phyloP scores from a whole-genome alignment of 1,140 invertebrate genomes.

The Myzus persicae region DNA sequence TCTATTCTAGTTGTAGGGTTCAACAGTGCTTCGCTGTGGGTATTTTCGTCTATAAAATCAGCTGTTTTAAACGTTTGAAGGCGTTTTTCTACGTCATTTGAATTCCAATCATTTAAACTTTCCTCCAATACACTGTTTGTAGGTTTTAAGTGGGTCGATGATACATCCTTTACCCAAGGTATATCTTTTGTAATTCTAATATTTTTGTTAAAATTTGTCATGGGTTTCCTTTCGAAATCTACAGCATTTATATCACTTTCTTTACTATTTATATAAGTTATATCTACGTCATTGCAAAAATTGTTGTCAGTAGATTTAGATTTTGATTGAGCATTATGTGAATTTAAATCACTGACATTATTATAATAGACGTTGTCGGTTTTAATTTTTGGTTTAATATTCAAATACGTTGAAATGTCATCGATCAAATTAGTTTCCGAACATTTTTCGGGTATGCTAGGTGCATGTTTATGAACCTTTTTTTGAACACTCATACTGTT shows the following conservation, averaged over 20 bases:
- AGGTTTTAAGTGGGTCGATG: neutral
- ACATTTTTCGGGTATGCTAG: neutral
- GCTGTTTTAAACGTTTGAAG: neutral
- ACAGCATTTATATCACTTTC: neutral
- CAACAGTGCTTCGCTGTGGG: neutral
- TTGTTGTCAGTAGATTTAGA: neutral
- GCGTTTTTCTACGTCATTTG: neutral
- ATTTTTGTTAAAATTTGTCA: neutral
- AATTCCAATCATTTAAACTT: neutral
- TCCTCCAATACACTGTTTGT: neutral
- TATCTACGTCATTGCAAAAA: neutral
- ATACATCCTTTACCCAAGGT: neutral
- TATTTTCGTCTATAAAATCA: neutral
- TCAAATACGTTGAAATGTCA: neutral
- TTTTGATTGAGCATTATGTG: neutral
- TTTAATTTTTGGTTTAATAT: neutral
- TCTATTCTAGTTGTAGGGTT: neutral
- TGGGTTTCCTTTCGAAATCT: neutral
- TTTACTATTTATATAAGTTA: neutral
- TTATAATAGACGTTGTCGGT: neutral
- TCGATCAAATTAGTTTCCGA: neutral
- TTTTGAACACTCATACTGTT: neutral
- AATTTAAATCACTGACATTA: neutral
- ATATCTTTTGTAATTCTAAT: neutral
- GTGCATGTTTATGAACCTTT: neutral